Evolutionary conservation across 2,888 invertebrate genomes (phyloP), one percentile per base, ranked within the genome.

Genomic region (Drosophila longiperda): DNA sequence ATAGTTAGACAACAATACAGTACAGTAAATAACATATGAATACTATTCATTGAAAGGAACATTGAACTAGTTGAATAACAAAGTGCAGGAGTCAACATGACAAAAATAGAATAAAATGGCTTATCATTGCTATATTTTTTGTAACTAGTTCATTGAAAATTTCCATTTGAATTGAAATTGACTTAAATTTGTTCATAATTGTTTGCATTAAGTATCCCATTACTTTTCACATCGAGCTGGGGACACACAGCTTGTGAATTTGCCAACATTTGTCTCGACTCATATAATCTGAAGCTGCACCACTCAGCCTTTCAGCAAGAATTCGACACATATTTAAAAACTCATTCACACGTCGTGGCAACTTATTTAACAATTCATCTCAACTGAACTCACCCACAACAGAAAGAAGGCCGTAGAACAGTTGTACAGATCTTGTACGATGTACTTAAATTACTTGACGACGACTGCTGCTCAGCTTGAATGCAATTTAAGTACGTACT

Each of bases 401-500:
- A 42, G 42, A 53, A 61, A 42, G 42, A 53, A 61, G 62, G 50
- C 70, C 53, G 48, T 57, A 36, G 57, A 60, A 65, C 68, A 61
- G 74, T 72, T 79, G 68, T 79, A 78, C 66, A 78, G 78, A 82
- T 87, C 84, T 82, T 73, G 63, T 55, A 53, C 58, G 40, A 59
- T 78, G 81, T 70, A 81, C 78, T 62, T 73, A 71, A 76, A 84
- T 84, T 76, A 75, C 78, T 72, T 58, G 69, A 63, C 57, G 69
- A 73, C 69, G 67, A 66, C 74, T 64, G 75, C 67, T 76, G 79
- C 79, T 84, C 80, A 76, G 87, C 87, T 85, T 85, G 85, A 87
- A 85, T 87, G 87, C 84, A 85, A 83, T 85, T 85, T 85, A 87
- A 85, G 84, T 82, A 85, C 70, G 85, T 87, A 85, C 84, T 85